phyloP scores from a whole-genome alignment of 2,888 invertebrate species.

The Hoplodrina blanda region DNA sequence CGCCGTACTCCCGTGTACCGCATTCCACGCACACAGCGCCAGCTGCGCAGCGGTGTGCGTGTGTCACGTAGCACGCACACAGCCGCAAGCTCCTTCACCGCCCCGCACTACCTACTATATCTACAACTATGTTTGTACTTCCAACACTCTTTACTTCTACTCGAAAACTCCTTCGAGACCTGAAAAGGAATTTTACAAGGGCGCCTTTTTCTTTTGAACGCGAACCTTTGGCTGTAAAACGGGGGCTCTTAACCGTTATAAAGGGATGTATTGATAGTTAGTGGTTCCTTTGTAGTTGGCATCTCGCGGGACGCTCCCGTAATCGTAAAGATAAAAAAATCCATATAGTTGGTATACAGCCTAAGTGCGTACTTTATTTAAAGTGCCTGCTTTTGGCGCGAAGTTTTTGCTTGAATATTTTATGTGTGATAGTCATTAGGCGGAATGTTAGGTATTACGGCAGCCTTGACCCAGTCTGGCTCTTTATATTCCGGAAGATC shows the following conservation, averaged over 20 bases:
- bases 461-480: conserved; percentile 62
- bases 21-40: conserved; percentile 78
- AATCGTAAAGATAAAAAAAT: conserved; percentile 76
- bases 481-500: conserved; percentile 54
- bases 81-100: conserved; percentile 69
- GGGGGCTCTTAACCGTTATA: conserved; percentile 79
- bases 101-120: conserved; percentile 77
- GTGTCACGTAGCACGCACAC: conserved; percentile 81
- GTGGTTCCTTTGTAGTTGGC: conserved; percentile 79
- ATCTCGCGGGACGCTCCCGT: conserved; percentile 71
- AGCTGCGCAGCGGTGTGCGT: conserved; percentile 48
- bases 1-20: conserved; percentile 68
- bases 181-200: conserved; percentile 87
- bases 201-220: conserved; percentile 84
- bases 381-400: conserved; percentile 43
- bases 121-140: conserved; percentile 73
- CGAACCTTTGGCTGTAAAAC: conserved; percentile 82
- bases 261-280: conserved; percentile 79
- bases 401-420: conserved; percentile 54
- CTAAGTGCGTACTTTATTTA: conserved; percentile 58
- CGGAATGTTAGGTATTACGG: conserved; percentile 49
- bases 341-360: conserved; percentile 55
- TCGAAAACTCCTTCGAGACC: conserved; percentile 85
- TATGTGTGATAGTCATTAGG: conserved; percentile 39
- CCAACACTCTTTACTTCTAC: conserved; percentile 69